Conservation (phyloP, 2,888 invertebrate genomes). For the Amphipoea lucens region DNA sequence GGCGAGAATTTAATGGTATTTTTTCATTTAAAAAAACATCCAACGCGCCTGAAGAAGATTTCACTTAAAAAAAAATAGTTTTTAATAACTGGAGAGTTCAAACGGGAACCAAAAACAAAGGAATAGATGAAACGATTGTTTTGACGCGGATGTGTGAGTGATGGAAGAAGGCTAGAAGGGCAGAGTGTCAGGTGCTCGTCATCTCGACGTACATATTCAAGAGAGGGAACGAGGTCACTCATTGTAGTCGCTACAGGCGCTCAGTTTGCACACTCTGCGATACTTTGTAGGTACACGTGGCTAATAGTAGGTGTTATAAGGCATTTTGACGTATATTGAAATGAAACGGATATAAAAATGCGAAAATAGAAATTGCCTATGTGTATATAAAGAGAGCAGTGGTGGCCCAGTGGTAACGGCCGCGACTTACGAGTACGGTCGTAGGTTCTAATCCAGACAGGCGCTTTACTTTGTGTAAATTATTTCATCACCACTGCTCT, state of each 20-base stretch:
- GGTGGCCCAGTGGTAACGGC: too few relatives aligned
- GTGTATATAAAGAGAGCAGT: background rate
- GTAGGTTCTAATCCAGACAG: too few relatives aligned
- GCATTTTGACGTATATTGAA: slow-evolving; percentile 1
- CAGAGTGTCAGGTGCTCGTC: slow-evolving; percentile 57
- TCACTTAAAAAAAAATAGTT: too few relatives aligned
- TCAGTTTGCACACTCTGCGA: slow-evolving; percentile 36
- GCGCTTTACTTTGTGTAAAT: too few relatives aligned
- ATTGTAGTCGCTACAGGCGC: slow-evolving; percentile 54
- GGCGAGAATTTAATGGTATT: too few relatives aligned
- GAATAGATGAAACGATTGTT: slow-evolving; percentile 40
- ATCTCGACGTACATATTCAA: slow-evolving; percentile 63
- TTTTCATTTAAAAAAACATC: too few relatives aligned
- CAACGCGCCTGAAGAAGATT: too few relatives aligned
- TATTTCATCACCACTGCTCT: too few relatives aligned
- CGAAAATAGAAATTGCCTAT: background rate
- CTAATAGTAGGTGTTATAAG: background rate
- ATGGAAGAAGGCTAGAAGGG: slow-evolving; percentile 58
- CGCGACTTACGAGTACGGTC: too few relatives aligned
- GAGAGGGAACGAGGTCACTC: slow-evolving; percentile 56
- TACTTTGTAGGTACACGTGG: slow-evolving; percentile 15
- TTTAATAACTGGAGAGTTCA: background rate
- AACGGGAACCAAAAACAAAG: slow-evolving; percentile 35
- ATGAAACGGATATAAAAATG: background rate
- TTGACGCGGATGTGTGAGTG: slow-evolving; percentile 41